These are phyloP conservation scores for Lepus oiostolus DNA, from an alignment of 2,797 vertebrate species.

Conservation along the genomic window DNA sequence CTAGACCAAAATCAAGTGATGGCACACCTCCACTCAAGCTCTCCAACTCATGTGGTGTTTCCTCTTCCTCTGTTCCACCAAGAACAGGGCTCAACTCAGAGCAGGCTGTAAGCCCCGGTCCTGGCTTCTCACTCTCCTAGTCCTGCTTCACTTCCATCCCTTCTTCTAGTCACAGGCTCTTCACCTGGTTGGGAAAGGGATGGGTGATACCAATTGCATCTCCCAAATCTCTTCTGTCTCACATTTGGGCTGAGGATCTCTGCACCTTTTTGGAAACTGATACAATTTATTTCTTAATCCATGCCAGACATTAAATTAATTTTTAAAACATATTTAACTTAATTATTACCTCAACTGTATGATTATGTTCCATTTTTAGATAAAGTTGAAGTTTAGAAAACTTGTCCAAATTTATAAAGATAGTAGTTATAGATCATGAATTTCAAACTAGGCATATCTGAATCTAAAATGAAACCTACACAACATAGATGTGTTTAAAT, in stretches of 20 bases:
- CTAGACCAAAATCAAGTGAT: not conserved
- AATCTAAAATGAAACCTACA: not conserved
- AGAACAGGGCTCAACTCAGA: not conserved
- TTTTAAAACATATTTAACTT: not conserved
- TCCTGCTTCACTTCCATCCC: not conserved
- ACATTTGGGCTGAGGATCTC: not conserved
- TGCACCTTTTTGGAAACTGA: not conserved
- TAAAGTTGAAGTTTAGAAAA: not conserved
- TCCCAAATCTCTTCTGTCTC: not conserved
- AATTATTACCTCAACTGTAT: not conserved
- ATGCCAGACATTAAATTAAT: not conserved
- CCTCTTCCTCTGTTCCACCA: not conserved
- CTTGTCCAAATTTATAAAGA: not conserved
- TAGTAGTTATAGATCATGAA: not conserved
- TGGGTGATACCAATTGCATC: not conserved
- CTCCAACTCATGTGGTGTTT: not conserved
- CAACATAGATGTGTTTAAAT: not conserved
- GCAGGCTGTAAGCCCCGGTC: not conserved
- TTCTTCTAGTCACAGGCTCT: not conserved
- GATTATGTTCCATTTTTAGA: not conserved
- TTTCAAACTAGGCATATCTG: not conserved
- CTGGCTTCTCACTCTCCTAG: not conserved
- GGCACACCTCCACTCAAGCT: no score
- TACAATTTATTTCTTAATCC: not conserved
- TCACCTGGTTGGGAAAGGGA: not conserved